These are phyloP conservation scores for Monoplex corrugatus DNA, from an alignment of 2,888 invertebrate genomes.

Conservation along the genomic window DNA sequence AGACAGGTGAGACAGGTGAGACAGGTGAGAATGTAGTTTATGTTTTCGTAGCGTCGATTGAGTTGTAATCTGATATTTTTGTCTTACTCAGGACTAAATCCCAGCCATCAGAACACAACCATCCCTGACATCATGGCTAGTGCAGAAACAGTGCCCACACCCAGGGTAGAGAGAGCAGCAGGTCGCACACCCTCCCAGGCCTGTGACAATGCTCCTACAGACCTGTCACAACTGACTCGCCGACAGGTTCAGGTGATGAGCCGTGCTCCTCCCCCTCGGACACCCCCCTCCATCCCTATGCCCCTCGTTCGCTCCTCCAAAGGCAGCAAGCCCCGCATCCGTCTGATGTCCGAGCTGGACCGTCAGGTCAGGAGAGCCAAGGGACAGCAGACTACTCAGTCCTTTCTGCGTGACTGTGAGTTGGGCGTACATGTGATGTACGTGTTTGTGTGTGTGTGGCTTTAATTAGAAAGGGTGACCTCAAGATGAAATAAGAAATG, in stretches of 20 bases:
- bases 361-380: conserved; percentile 9
- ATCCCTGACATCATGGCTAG: neutral
- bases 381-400: neutral
- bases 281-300: conserved; percentile 70
- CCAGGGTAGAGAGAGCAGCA: conserved; percentile 70
- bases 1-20: too few species aligned
- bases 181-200: conserved; percentile 70
- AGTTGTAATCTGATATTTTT: too few species aligned
- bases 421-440: conserved; percentile 23
- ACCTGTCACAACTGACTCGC: conserved; percentile 69
- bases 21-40: too few species aligned
- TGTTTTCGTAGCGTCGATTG: too few species aligned
- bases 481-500: neutral
- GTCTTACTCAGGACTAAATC: too few species aligned
- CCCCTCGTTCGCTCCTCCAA: conserved; percentile 64
- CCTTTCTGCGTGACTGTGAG: conserved; percentile 24
- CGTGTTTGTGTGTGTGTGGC: conserved; percentile 21
- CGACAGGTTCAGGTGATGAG: conserved; percentile 66
- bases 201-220: conserved; percentile 60
- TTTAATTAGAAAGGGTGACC: neutral
- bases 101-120: too few species aligned
- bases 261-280: conserved; percentile 69
- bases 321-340: neutral
- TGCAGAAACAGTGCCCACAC: conserved; percentile 37
- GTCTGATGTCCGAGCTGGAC: neutral